Percentiles rank a stretch among this genome's conserved stretches.
Conservation (phyloP, 2,113 vertebrate species). For the Pomatostomus ruficeps region DNA sequence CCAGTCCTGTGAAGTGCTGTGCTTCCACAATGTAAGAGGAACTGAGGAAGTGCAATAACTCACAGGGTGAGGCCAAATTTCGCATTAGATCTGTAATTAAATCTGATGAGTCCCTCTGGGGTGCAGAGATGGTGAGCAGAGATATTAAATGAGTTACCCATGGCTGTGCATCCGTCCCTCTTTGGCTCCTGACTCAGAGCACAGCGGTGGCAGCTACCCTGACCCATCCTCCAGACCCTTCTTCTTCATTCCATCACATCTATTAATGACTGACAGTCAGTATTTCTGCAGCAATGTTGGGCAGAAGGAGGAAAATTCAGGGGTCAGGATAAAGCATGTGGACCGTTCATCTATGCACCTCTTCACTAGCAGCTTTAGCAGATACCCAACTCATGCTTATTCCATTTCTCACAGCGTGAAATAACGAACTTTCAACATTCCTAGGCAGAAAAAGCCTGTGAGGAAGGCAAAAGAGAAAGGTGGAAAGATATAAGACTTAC, state of each 20-base stretch:
- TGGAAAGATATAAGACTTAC: not conserved
- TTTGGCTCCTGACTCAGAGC: not conserved
- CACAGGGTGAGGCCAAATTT: constrained; percentile 21
- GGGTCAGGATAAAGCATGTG: not conserved
- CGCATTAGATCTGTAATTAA: constrained; percentile 42
- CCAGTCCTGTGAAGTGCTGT: constrained; percentile 21
- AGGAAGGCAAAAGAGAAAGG: not conserved
- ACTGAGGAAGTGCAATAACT: constrained; percentile 11
- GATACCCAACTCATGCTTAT: not conserved
- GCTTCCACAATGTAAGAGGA: not conserved
- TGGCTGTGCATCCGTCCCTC: not conserved
- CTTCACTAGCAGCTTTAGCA: not conserved
- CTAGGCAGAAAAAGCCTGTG: not conserved
- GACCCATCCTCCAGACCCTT: not conserved
- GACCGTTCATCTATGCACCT: not conserved
- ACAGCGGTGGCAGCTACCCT: not conserved
- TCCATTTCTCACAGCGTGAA: not conserved
- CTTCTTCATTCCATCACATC: not conserved
- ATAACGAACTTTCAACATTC: not conserved
- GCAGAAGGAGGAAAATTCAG: not conserved
- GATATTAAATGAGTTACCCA: constrained; percentile 14
- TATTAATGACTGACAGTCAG: not conserved
- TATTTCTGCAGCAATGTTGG: not conserved
- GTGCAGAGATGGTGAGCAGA: constrained; percentile 12
- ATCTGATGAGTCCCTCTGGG: constrained; percentile 12